Evolutionary conservation across 2,113 vertebrate genomes (phyloP), one percentile per base, ranked within the genome.

Genomic region (Crypturellus undulatus): DNA sequence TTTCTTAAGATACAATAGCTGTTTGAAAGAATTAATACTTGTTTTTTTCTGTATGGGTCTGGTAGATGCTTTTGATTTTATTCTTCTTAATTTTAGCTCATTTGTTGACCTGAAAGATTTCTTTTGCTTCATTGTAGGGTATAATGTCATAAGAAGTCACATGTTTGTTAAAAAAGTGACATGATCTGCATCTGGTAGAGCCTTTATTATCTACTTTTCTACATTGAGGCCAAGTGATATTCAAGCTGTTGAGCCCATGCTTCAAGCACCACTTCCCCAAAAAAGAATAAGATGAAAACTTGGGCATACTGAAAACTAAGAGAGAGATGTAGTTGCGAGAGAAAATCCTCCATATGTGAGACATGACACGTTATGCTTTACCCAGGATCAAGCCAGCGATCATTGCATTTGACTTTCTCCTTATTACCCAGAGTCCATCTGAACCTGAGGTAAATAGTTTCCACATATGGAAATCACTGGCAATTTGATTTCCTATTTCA

Each of bases 281-380:
- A 69, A 77, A 69, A 0, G 0, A 47, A 1, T 8, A 76, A 82
- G 6, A 20, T 54, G 72, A 43, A n/a, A 24, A 16, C 47, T 0
- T 4, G 42, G 18, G 26, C 25, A 51, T 19, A 49, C 49, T 49
- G 79, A 89, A 47, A 60, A 40, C 32, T 11, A 18, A 20, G 87
- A 64, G 2, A 36, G 1, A 5, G 32, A 43, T 38, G 6, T 9
- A 16, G 40, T 21, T 64, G 12, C n/a, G 19, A 34, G 40, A 79
- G 17, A 64, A 84, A 84, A 43, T 32, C 8, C 18, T 63, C 38
- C 3, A 1, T 45, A 10, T 25, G 40, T 68, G 60, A 89, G 56
- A 67, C 7, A 5, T 36, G 59, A 78, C 22, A 67, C 17, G 51
- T 79, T n/a, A 70, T 1, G 19, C 1, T 11, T 36, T 28, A 28